Percentiles rank a stretch among this genome's conserved stretches.
phyloP scores from a whole-genome alignment of 2,797 vertebrate species.

The Sciurus carolinensis region DNA sequence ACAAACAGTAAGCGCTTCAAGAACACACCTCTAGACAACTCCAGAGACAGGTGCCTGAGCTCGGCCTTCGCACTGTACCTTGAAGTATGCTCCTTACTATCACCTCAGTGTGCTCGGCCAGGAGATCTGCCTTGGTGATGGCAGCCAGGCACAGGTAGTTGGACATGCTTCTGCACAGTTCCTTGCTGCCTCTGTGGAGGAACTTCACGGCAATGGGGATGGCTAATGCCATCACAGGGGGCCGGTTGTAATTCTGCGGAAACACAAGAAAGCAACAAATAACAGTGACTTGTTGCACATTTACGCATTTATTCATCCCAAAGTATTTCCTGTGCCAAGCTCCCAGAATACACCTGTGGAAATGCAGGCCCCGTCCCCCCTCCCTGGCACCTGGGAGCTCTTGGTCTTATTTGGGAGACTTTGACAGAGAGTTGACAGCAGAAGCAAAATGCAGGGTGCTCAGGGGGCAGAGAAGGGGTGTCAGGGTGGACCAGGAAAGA shows the following conservation, averaged over 20 bases:
- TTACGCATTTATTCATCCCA: neutral
- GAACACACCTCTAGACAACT: neutral
- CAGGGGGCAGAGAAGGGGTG: neutral
- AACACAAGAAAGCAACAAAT: conserved; percentile 41
- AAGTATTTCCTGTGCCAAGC: conserved; percentile 14
- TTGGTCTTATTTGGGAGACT: neutral
- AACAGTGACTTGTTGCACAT: neutral
- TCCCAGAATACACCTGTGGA: conserved; percentile 1
- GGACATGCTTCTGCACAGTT: conserved; percentile 97
- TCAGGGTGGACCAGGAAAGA: neutral
- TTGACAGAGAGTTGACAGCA: neutral
- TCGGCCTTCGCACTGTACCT: conserved; percentile 90
- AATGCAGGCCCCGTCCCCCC: neutral
- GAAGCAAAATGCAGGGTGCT: neutral
- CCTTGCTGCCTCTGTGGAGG: conserved; percentile 94
- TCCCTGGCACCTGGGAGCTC: neutral
- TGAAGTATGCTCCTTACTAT: conserved; percentile 94
- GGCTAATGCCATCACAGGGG: conserved; percentile 95
- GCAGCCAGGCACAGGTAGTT: conserved; percentile 96
- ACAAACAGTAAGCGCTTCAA: neutral
- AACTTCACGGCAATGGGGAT: conserved; percentile 97
- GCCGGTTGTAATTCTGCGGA: conserved; percentile 95
- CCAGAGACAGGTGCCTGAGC: neutral
- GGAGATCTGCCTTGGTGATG: conserved; percentile 94
- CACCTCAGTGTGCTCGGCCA: conserved; percentile 94